Conservation (phyloP, 2,797 vertebrate species). For the Parotocinclus haroldoi region DNA sequence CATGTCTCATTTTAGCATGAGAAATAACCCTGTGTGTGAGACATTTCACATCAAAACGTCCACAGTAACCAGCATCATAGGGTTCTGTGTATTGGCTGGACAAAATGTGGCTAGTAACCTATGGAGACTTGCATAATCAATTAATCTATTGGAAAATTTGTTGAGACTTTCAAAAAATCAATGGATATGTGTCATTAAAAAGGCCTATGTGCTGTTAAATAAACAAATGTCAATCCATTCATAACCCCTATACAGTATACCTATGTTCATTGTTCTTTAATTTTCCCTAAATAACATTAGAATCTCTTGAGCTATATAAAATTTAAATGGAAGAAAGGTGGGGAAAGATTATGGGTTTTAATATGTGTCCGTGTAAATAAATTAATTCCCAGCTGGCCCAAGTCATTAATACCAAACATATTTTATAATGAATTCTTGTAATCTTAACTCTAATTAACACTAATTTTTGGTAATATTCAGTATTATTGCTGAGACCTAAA, state of each 20-base stretch:
- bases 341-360: too few species aligned
- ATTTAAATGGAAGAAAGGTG: too few species aligned
- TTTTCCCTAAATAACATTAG: constrained; percentile 32
- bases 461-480: too few species aligned
- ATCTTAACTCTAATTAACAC: too few species aligned
- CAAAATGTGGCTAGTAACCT: constrained; percentile 28
- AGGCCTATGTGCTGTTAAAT: constrained; percentile 19
- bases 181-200: constrained; percentile 30
- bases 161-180: constrained; percentile 23
- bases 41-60: constrained; percentile 57
- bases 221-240: constrained; percentile 20
- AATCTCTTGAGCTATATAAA: constrained; percentile 28
- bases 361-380: too few species aligned
- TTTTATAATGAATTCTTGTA: too few species aligned
- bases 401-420: too few species aligned
- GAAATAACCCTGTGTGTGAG: constrained; percentile 39
- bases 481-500: too few species aligned
- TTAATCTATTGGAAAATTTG: constrained; percentile 36
- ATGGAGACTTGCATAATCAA: constrained; percentile 25
- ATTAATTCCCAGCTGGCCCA: too few species aligned
- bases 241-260: background rate
- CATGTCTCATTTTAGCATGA: constrained; percentile 45
- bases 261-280: constrained; percentile 32
- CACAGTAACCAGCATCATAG: constrained; percentile 58
- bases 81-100: constrained; percentile 54